phyloP scores from a whole-genome alignment of 2,113 vertebrate genomes.

The Vulpes vulpes region DNA sequence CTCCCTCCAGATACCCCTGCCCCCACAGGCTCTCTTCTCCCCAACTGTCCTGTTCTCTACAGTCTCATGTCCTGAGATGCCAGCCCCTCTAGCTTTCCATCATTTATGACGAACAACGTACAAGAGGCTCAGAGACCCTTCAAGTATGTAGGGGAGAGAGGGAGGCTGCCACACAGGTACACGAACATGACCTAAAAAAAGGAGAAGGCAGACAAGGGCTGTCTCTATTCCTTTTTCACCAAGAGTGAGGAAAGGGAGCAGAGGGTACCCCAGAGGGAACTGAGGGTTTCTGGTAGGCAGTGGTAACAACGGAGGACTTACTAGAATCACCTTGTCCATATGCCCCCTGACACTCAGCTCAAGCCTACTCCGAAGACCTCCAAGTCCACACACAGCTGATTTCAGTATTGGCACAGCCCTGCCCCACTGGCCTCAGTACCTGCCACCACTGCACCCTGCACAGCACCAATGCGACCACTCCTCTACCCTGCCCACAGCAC shows the following conservation, averaged over 20 bases:
- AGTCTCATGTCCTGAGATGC: neutral
- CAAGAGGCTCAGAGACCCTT: neutral
- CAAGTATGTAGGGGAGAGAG: neutral
- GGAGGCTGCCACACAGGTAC: neutral
- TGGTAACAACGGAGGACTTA: neutral
- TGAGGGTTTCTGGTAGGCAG: neutral
- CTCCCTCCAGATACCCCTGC: neutral
- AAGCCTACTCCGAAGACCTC: neutral
- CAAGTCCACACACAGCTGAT: neutral
- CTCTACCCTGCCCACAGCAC: no score
- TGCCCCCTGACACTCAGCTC: neutral
- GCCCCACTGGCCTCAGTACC: neutral
- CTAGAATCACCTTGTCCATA: neutral
- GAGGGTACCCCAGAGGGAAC: neutral
- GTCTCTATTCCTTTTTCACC: neutral
- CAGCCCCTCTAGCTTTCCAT: neutral
- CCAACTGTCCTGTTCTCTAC: neutral
- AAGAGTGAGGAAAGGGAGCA: neutral
- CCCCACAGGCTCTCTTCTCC: neutral
- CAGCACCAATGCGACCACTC: neutral
- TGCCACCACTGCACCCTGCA: neutral
- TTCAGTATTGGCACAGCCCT: neutral
- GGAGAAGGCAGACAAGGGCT: neutral
- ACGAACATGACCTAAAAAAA: neutral
- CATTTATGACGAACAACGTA: neutral